Base-by-base conservation (phyloP, 2,888 invertebrate species). In the Idaea biselata region DNA sequence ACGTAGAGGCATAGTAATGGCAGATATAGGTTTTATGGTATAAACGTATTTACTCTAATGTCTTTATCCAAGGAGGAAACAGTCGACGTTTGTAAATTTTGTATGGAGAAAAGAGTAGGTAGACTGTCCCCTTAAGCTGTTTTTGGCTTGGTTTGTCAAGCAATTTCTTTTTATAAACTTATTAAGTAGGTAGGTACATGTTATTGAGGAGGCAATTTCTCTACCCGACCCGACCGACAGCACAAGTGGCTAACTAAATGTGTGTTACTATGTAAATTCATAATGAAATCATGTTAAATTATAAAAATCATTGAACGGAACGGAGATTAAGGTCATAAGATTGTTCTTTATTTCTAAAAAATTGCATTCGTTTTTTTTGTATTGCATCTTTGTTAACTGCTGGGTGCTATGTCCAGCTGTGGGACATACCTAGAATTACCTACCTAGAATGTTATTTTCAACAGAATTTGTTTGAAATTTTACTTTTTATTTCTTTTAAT, bases 271-370 rank as follows among this genome's bases (percentile, higher is more conserved):
- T 44, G 44, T 44, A 44, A 44, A 44, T 44, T 60, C 55, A 56
- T 16, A 33, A 16, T 60, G 56, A 31, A 58, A n/a, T 58, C n/a
- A 58, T 60, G 55, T 55, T 60, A 58, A 58, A 55, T 60, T 56
- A 44, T 60, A 33, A 60, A 33, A 55, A 60, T 8, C 17, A 59
- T 54, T 18, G 14, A 33, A 55, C 55, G 32, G 55, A 25, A 53
- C 54, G 7, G 16, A 16, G 11, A 25, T 60, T 33, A 60, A 44
- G 44, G 44, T 44, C 44, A 44, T 44, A 44, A 8, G 44, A 44
- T 44, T 44, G 44, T 8, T 14, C 44, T 8, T 44, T 44, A 25
- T 44, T 44, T 44, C 44, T 44, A 14, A 7, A 14, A 32, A 44
- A 44, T 44, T 44, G 44, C 44, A 14, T 44, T 44, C 2, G 14